phyloP scores from a whole-genome alignment of 2,797 vertebrate genomes.

The Leptoclinus maculatus region DNA sequence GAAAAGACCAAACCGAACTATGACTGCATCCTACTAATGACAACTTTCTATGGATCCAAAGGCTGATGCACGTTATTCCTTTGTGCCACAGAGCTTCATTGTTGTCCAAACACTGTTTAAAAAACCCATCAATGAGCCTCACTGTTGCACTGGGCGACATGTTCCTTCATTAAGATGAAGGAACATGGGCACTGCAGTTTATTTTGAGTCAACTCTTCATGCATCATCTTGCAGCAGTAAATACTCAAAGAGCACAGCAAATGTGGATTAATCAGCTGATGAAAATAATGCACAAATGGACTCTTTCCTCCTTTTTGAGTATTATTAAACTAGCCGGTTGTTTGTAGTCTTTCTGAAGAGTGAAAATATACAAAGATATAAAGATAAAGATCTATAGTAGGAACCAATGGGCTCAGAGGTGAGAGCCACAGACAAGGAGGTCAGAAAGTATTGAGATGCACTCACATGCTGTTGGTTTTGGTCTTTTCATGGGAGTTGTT shows the following conservation, averaged over 20 bases:
- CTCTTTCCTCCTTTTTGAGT: not conserved
- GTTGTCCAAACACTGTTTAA: not conserved
- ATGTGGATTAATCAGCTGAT: not conserved
- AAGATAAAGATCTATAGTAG: not conserved
- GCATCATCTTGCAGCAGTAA: not conserved
- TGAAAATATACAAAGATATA: not conserved
- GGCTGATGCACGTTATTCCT: not conserved
- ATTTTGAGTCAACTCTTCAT: not conserved
- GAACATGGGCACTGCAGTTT: not conserved
- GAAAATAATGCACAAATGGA: not conserved
- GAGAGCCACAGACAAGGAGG: not conserved
- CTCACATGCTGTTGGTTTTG: not conserved
- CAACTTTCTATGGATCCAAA: not conserved
- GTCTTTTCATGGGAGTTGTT: slow-evolving; percentile 14
- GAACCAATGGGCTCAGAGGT: not conserved
- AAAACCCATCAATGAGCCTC: not conserved
- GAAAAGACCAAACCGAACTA: not conserved
- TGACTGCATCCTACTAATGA: not conserved
- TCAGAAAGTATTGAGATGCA: not conserved
- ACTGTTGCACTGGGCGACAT: no score
- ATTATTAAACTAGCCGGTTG: not conserved
- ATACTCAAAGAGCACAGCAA: not conserved
- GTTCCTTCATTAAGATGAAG: not conserved
- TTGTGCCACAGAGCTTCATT: not conserved
- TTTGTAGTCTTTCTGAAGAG: not conserved